Base-by-base conservation (phyloP, 2,888 invertebrate genomes). In the Acrobasis consociella region DNA sequence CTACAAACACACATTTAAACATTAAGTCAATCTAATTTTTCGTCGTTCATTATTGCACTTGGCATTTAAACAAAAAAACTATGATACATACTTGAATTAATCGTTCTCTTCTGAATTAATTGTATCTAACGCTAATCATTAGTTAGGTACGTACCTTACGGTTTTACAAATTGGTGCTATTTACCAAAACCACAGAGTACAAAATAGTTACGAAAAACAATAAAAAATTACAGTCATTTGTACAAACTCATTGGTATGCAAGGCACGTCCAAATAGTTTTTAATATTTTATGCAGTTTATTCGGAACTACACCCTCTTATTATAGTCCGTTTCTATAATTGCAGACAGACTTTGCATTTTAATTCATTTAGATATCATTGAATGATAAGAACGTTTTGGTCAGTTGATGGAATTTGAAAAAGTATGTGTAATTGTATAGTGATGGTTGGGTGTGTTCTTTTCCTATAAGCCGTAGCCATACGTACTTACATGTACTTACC, bases 291-390 rank as follows among this genome's bases (percentile, higher is more conserved):
- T 42, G 1, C 72, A 67, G 66, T 70, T 71, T 71, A 76, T 78
- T 75, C 71, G 70, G 71, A 62, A 70, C 68, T 65, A 70, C 69
- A 77, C 74, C 75, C 71, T 64, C 74, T 80, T 75, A 83, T 83
- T 83, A 82, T 69, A 72, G 63, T 74, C 76, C 74, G 75, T 79
- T 76, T 68, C 64, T 66, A 60, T 81, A 81, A 83, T 83, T 78
- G 70, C 16, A n/a, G 5, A 58, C 42, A 49, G 31, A 55, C 53
- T 62, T 56, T 49, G 62, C 55, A 55, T 62, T 62, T 16, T 62
- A 55, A 62, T 62, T 62, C 62, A 53, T 37, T 55, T 49, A 62
- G 38, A 55, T 53, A 49, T 49, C 49, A 49, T 53, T 5, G 15
- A 42, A 56, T 52, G 42, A 56, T 56, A 42, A 0, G 8, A 42